Evolutionary conservation across 2,888 invertebrate species (phyloP).

Genomic region (Nebria brevicollis): DNA sequence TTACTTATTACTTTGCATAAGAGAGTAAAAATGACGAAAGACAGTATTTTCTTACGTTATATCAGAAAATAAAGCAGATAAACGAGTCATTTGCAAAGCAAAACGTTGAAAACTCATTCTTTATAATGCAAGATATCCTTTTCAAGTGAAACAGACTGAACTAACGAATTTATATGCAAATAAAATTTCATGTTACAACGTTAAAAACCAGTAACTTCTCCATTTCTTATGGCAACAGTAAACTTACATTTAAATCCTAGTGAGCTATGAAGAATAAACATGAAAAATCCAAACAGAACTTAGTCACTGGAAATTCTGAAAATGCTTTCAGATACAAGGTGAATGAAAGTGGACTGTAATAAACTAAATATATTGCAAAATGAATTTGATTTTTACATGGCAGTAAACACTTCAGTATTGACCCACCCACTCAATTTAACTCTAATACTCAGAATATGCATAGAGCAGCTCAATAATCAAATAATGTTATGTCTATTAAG

Average conservation of each 20-base stretch:
- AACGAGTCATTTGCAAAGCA: neutral
- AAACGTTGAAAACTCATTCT: neutral
- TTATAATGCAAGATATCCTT: constrained; percentile 24
- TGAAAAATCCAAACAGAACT: neutral
- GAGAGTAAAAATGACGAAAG: neutral
- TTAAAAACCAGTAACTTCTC: constrained; percentile 32
- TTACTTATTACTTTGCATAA: too few species aligned
- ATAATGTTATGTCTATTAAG: too few species aligned
- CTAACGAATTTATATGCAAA: constrained; percentile 45
- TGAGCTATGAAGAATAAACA: constrained; percentile 10
- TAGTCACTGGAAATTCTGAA: neutral
- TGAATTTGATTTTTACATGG: too few species aligned
- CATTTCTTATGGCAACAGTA: constrained; percentile 26
- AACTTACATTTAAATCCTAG: constrained; percentile 18
- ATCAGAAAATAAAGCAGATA: neutral
- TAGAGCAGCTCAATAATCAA: too few species aligned
- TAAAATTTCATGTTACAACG: constrained; percentile 30
- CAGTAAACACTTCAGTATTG: too few species aligned
- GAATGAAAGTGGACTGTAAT: neutral
- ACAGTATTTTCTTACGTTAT: neutral
- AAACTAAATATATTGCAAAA: neutral
- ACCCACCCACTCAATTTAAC: too few species aligned
- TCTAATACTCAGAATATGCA: too few species aligned
- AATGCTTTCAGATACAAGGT: neutral
- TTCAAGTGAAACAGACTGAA: constrained; percentile 36